Base-by-base conservation (phyloP, 2,888 invertebrate species). In the Andrena marginata region DNA sequence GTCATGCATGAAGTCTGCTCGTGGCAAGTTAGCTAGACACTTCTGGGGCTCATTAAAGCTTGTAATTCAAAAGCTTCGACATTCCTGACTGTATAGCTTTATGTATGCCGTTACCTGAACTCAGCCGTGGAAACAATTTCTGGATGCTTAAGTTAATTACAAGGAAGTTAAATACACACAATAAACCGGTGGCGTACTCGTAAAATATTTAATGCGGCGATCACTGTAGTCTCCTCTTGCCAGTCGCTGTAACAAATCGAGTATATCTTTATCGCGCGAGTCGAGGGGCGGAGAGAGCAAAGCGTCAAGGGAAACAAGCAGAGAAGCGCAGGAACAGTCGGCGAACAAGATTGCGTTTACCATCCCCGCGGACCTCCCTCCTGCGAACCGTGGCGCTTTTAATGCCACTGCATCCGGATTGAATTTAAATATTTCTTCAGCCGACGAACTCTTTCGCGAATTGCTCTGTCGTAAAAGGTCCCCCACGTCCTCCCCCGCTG, bases 391-490 rank as follows among this genome's bases (percentile, higher is more conserved):
- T 56, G 77, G 68, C 82, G 82, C 82, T 84, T 42, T 87, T 86
- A 84, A 78, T 83, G 74, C 80, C 68, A 77, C 77, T 65, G 82
- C 74, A 72, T 84, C 76, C 87, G 82, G 84, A 89, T 88, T 88
- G 88, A 88, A 89, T 88, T 88, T 88, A 89, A 88, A 88, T 89
- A 88, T 88, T 89, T 86, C 86, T 85, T 79, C 74, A 80, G 51
- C 80, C 82, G 86, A 86, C 90, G 78, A 89, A 90, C 86, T 87
- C 86, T 86, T 86, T 82, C 77, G 75, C 89, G 85, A 85, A 85
- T 87, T 82, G 85, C 82, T 63, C 65, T 20, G 26, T 86, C 87
- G 87, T 87, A 84, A 87, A 87, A 80, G 75, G 48, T 54, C 54
- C 6, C 67, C 33, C 10, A 2, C 16, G 56, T 16, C n/a, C 29